Evolutionary conservation across 2,113 vertebrate species (phyloP).

Genomic region (Edolisoma coerulescens): DNA sequence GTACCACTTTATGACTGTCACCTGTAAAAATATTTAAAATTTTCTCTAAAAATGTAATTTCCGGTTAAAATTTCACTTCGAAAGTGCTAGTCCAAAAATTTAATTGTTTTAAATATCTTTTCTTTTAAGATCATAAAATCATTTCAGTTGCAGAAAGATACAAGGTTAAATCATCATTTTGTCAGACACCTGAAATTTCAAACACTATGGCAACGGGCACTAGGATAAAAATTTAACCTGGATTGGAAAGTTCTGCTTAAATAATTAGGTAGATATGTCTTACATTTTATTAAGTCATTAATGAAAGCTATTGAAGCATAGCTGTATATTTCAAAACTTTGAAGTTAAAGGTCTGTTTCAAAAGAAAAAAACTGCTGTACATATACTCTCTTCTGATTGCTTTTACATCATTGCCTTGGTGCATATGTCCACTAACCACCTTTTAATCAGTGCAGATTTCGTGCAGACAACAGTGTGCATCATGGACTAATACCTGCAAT

Average conservation of each 20-base stretch:
- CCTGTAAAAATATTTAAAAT: neutral
- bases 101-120: neutral
- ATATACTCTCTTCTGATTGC: neutral
- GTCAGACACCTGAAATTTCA: neutral
- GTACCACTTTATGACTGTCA: neutral
- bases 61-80: neutral
- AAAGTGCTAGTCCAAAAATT: neutral
- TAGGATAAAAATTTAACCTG: neutral
- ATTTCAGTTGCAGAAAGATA: neutral
- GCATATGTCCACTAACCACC: neutral
- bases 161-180: neutral
- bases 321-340: neutral
- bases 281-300: neutral
- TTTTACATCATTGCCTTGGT: neutral
- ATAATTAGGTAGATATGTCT: neutral
- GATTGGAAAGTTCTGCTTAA: neutral
- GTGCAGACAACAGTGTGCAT: neutral
- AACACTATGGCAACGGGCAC: neutral
- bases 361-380: neutral
- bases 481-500: neutral
- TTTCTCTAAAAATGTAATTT: neutral
- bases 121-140: neutral
- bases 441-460: neutral
- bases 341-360: neutral
- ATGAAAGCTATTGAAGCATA: neutral